Conservation (phyloP, 2,797 vertebrate genomes). For the Tenualosa thibaudeaui region DNA sequence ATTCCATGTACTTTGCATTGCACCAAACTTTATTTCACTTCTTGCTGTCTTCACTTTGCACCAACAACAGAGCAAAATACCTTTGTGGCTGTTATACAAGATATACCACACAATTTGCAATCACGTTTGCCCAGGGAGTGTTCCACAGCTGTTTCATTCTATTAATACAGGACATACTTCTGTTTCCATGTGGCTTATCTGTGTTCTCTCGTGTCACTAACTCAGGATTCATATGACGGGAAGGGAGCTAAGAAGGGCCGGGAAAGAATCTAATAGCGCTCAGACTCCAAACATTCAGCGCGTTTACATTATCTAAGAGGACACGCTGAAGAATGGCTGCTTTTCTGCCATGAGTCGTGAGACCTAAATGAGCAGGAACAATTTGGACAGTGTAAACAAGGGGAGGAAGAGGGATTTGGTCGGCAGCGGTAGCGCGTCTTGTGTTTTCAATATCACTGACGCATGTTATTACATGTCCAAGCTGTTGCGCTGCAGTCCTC, state of each 20-base stretch:
- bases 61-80: neutral
- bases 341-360: conserved; percentile 38
- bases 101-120: neutral
- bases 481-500: conserved; percentile 52
- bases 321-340: conserved; percentile 43
- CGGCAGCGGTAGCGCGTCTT: conserved; percentile 53
- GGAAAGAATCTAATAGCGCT: conserved; percentile 41
- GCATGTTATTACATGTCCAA: conserved; percentile 58
- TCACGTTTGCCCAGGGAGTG: neutral
- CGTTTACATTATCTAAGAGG: conserved; percentile 51
- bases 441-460: conserved; percentile 56
- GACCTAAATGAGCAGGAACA: conserved; percentile 52
- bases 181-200: neutral
- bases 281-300: conserved; percentile 46
- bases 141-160: neutral
- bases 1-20: neutral
- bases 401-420: conserved; percentile 46
- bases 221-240: conserved; percentile 26
- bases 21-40: neutral
- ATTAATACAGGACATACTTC: conserved; percentile 16
- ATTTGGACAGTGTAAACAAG: conserved; percentile 53
- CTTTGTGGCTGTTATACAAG: neutral
- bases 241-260: conserved; percentile 28
- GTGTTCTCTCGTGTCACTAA: neutral
- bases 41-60: neutral